A percentile compares a stretch with the other conserved stretches of the same genome.
Conservation (phyloP, 2,797 vertebrate genomes). For the Clamator glandarius region DNA sequence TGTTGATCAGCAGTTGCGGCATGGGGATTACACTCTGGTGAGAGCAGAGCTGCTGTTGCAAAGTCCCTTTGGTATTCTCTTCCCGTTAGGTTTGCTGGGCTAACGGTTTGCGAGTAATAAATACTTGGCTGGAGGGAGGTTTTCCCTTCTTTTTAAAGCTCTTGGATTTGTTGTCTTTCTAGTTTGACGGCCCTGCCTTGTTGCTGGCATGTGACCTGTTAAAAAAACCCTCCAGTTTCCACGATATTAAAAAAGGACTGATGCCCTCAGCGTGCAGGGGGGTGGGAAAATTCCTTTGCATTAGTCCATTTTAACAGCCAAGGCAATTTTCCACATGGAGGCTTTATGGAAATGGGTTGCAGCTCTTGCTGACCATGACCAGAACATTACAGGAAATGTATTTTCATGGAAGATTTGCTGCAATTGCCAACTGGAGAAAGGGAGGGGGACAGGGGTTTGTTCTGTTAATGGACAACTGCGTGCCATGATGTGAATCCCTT, state of each 20-base stretch:
- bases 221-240: no score
- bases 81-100: not conserved
- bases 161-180: constrained; percentile 12
- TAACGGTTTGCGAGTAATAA: not conserved
- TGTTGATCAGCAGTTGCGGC: not conserved
- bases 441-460: constrained; percentile 70
- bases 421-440: constrained; percentile 84
- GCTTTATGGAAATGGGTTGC: constrained; percentile 84
- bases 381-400: constrained; percentile 88
- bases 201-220: constrained; percentile 39
- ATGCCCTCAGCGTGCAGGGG: constrained; percentile 33
- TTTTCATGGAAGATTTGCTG: constrained; percentile 90
- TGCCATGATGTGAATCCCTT: constrained; percentile 77
- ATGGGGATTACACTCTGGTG: not conserved
- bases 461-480: constrained; percentile 88
- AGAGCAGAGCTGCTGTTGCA: not conserved
- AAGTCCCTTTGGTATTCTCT: not conserved
- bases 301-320: constrained; percentile 85
- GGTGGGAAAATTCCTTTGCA: constrained; percentile 59
- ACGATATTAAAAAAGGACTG: no score
- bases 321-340: constrained; percentile 87
- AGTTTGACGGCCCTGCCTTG: constrained; percentile 12
- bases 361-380: constrained; percentile 80
- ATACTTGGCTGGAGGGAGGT: not conserved
- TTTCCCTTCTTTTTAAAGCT: not conserved